Conservation (phyloP, 2,113 vertebrate genomes). For the Crypturellus undulatus region DNA sequence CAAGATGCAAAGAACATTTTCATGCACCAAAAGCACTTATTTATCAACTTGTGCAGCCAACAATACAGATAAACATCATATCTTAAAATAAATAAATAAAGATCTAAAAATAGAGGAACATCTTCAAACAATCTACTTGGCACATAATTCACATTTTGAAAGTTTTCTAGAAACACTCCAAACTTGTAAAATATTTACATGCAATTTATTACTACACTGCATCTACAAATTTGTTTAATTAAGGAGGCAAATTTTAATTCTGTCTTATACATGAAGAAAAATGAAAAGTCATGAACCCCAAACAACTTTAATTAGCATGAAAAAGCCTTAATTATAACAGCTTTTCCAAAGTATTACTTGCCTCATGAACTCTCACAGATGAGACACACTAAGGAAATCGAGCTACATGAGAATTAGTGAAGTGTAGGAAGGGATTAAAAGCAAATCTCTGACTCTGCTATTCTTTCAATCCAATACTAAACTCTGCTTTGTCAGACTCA, state of each 20-base stretch:
- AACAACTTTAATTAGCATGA: neutral
- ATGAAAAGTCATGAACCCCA: neutral
- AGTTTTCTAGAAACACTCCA: neutral
- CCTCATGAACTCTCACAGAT: neutral
- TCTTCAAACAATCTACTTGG: neutral
- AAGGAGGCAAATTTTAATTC: neutral
- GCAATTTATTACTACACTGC: neutral
- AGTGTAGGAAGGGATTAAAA: neutral
- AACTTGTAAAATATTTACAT: neutral
- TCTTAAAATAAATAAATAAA: neutral
- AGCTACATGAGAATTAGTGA: neutral
- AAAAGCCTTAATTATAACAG: accelerated
- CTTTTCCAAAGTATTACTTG: neutral
- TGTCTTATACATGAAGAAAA: neutral
- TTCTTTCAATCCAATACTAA: neutral
- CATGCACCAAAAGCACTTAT: neutral
- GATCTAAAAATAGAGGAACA: neutral
- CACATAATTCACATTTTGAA: neutral
- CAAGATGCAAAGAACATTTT: neutral
- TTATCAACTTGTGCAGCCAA: neutral
- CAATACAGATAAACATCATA: accelerated
- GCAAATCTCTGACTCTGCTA: neutral
- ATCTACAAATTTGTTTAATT: neutral
- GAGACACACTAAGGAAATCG: neutral
- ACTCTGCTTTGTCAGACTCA: neutral